Percentiles rank a stretch among this genome's conserved stretches.
Conservation (phyloP, 2,113 vertebrate species). For the Spheniscus mendiculus region DNA sequence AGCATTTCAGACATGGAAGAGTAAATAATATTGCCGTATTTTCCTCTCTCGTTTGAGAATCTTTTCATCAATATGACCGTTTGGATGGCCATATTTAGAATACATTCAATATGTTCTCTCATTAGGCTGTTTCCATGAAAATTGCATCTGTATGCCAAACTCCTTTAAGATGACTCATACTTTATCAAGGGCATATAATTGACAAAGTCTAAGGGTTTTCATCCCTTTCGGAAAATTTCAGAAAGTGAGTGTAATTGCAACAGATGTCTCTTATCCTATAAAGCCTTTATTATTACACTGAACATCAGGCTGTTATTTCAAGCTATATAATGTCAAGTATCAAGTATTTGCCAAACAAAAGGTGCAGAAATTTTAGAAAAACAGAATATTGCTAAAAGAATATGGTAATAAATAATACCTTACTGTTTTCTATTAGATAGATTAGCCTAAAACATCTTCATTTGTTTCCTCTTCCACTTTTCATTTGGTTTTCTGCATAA, state of each 20-base stretch:
- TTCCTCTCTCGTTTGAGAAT: not conserved
- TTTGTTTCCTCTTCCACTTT: conserved; percentile 33
- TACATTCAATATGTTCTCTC: conserved; percentile 7
- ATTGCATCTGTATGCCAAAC: not conserved
- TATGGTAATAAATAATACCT: not conserved
- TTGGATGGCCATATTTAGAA: conserved; percentile 8
- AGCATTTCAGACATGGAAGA: not conserved
- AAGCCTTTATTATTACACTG: not conserved
- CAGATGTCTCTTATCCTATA: not conserved
- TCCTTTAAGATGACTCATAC: conserved; percentile 27
- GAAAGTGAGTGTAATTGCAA: not conserved
- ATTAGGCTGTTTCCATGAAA: not conserved
- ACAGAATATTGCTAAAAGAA: not conserved
- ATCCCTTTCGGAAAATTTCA: conserved; percentile 6
- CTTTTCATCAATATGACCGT: not conserved
- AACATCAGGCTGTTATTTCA: not conserved
- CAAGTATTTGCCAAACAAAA: not conserved
- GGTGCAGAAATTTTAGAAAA: conserved; percentile 5
- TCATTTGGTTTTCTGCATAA: not conserved
- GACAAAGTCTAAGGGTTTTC: not conserved
- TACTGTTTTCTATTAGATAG: not conserved
- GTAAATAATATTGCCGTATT: not conserved
- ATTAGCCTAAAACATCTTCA: not conserved
- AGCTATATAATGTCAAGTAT: not conserved
- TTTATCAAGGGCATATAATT: not conserved